Conservation (phyloP, 2,888 invertebrate genomes). For the Callyntrura guangdongensis region DNA sequence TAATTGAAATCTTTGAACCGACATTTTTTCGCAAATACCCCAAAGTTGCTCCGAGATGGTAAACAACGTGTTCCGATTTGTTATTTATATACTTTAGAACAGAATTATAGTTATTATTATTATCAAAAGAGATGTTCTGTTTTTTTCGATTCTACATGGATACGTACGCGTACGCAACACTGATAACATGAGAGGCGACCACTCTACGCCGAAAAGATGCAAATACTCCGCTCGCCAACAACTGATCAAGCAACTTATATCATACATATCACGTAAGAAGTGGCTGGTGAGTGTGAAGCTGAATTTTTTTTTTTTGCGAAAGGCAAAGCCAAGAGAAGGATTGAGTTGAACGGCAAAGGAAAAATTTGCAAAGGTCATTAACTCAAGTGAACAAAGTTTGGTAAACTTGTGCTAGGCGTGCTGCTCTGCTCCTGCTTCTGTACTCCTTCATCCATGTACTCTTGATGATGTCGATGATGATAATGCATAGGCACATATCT, state of each 20-base stretch:
- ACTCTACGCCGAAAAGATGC: background rate
- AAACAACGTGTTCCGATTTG: background rate
- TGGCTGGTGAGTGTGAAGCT: constrained; percentile 48
- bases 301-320: constrained; percentile 71
- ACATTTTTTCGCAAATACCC: background rate
- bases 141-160: background rate
- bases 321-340: constrained; percentile 43
- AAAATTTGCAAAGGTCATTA: constrained; percentile 84
- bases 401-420: constrained; percentile 77
- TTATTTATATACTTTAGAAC: background rate
- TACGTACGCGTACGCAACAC: background rate
- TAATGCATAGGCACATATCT: background rate
- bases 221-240: background rate
- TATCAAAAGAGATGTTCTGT: background rate
- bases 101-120: background rate
- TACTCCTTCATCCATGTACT: constrained; percentile 32
- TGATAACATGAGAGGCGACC: background rate
- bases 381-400: constrained; percentile 82
- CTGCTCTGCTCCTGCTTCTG: constrained; percentile 65
- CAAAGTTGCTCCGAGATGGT: too few species aligned
- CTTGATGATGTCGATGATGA: background rate
- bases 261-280: constrained; percentile 29
- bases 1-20: too few species aligned
- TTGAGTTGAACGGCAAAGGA: constrained; percentile 78
- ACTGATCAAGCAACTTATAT: constrained; percentile 15